These are phyloP conservation scores for Cantharis rustica DNA, from an alignment of 2,888 invertebrate species.

Conservation along the genomic window DNA sequence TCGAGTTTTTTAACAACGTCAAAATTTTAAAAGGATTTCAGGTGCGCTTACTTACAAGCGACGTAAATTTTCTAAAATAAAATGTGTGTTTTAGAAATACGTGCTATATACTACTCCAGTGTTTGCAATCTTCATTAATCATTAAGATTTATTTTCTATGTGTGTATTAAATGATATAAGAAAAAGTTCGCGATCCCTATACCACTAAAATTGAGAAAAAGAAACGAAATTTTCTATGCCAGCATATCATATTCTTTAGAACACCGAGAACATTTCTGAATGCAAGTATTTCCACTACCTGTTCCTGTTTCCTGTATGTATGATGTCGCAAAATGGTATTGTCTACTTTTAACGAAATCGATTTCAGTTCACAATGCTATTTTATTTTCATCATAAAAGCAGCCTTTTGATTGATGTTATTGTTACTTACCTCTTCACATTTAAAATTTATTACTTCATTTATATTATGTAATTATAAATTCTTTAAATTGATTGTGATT, in stretches of 20 bases:
- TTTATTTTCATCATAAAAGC: slow-evolving; percentile 9
- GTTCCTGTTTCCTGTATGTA: slow-evolving; percentile 31
- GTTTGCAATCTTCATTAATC: slow-evolving; percentile 37
- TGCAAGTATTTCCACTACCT: slow-evolving; percentile 33
- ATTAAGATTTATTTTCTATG: slow-evolving; percentile 37
- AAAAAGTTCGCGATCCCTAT: slow-evolving; percentile 13
- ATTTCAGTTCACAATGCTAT: slow-evolving; percentile 21
- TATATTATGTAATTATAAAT: background rate
- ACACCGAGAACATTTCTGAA: slow-evolving; percentile 28
- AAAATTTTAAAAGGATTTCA: background rate
- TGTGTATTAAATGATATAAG: slow-evolving; percentile 31
- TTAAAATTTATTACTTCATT: background rate
- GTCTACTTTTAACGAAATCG: slow-evolving; percentile 26
- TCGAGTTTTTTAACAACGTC: background rate
- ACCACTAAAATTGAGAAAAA: slow-evolving; percentile 12
- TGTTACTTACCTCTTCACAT: slow-evolving; percentile 2
- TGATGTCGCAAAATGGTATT: slow-evolving; percentile 27
- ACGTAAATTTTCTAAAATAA: background rate
- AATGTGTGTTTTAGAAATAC: background rate
- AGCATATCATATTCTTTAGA: slow-evolving; percentile 15
- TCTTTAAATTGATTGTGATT: too few relatives aligned
- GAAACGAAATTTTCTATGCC: slow-evolving; percentile 15
- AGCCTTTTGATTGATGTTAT: slow-evolving; percentile 29
- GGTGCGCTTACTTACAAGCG: background rate
- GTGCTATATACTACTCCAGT: background rate